A percentile compares a stretch with the other conserved stretches of the same genome.
These are phyloP conservation scores for Eupristina koningsbergeri DNA, from an alignment of 1,140 invertebrate genomes.

Conservation along the genomic window DNA sequence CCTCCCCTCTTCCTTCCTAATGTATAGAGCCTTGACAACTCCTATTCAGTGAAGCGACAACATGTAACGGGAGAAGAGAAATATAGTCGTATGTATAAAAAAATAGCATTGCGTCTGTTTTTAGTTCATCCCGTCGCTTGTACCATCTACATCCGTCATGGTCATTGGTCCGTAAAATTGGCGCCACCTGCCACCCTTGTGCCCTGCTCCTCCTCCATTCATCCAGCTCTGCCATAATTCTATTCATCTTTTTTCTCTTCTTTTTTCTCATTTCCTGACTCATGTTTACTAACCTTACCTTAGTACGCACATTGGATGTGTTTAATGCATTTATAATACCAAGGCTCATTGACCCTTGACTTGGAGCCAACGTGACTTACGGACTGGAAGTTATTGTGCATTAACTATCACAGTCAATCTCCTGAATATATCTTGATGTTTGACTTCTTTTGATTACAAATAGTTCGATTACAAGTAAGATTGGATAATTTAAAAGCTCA, in stretches of 20 bases:
- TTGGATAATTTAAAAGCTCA: too few species aligned
- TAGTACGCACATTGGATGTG: constrained; percentile 48
- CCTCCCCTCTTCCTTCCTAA: constrained; percentile 6
- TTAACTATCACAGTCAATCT: constrained; percentile 29
- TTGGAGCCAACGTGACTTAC: constrained; percentile 42
- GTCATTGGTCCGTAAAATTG: constrained; percentile 73
- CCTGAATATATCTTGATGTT: background rate
- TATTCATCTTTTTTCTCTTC: background rate
- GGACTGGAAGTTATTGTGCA: constrained; percentile 59
- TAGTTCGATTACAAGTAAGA: background rate
- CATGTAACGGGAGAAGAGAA: constrained; percentile 62
- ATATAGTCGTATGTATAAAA: background rate
- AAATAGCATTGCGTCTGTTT: background rate
- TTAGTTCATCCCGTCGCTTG: constrained; percentile 14
- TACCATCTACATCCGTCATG: constrained; percentile 70
- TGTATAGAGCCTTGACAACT: constrained; percentile 64
- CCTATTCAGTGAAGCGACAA: constrained; percentile 66
- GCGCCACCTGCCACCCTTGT: constrained; percentile 72
- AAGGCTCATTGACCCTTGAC: constrained; percentile 67
- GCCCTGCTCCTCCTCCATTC: constrained; percentile 33
- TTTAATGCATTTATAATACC: constrained; percentile 73
- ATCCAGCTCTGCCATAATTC: background rate
- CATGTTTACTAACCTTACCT: constrained; percentile 55
- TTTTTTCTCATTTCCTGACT: background rate
- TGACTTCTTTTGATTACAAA: too few species aligned